Evolutionary conservation across 2,797 vertebrate species (phyloP).

Genomic region (Tarsius wallacei): DNA sequence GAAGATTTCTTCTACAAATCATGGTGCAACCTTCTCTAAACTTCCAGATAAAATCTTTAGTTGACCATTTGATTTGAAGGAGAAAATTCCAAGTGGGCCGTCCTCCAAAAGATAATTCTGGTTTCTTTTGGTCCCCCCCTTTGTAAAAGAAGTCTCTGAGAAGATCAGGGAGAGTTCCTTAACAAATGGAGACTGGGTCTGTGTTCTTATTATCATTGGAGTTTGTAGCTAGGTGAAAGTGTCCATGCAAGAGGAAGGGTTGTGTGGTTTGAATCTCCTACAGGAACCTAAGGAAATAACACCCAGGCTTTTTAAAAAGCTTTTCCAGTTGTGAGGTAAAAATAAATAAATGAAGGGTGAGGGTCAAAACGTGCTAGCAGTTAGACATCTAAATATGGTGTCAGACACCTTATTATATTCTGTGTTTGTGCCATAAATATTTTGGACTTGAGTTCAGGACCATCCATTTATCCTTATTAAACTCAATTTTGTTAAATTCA

Average conservation of each 20-base stretch:
- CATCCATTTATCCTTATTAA: background rate
- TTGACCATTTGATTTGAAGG: too few species aligned
- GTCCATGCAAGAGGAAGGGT: background rate
- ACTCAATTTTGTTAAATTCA: background rate
- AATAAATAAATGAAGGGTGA: background rate
- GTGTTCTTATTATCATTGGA: background rate
- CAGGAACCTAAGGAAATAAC: background rate
- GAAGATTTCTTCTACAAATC: too few species aligned
- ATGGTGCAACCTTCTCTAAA: too few species aligned
- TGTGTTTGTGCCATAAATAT: background rate
- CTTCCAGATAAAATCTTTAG: too few species aligned
- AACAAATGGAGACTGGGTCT: background rate
- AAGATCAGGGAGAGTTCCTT: background rate
- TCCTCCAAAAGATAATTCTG: too few species aligned
- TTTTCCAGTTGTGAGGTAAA: background rate
- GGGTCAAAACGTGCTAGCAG: background rate
- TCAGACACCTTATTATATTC: background rate
- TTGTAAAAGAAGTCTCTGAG: background rate
- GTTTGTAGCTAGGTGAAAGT: background rate
- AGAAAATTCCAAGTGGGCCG: too few species aligned
- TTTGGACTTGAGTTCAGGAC: conserved; percentile 16
- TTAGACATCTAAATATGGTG: background rate
- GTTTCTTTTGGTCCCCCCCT: too few species aligned
- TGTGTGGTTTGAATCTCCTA: background rate
- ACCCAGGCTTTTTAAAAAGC: background rate